Evolutionary conservation across 2,797 vertebrate species (phyloP).

Genomic region (Sebastes iracundus): DNA sequence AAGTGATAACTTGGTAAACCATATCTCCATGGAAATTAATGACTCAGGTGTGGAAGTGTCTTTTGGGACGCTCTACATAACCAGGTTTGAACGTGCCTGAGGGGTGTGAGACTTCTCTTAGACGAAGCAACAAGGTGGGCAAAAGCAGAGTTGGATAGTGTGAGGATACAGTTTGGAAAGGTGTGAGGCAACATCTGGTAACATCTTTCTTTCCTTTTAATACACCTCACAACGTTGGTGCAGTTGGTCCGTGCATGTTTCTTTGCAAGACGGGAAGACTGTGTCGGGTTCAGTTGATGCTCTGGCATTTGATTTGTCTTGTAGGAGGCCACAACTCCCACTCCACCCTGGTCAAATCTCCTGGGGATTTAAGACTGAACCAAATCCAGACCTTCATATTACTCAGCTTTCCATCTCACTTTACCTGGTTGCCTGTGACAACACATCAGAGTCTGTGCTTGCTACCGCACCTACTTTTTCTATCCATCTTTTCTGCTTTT

Average conservation of each 20-base stretch:
- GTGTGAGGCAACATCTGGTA: conserved; percentile 49
- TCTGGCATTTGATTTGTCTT: conserved; percentile 28
- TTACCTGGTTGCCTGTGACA: not conserved
- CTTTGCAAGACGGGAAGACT: conserved; percentile 2
- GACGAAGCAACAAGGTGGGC: conserved; percentile 18
- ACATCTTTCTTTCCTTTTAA: conserved; percentile 37
- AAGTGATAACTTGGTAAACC: conserved; percentile 23
- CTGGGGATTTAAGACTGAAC: conserved; percentile 6
- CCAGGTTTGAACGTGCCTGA: not conserved
- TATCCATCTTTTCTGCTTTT: not conserved
- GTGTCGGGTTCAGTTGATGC: conserved; percentile 18
- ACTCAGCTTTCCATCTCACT: conserved; percentile 5
- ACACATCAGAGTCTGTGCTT: not conserved
- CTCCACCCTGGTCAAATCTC: conserved; percentile 11
- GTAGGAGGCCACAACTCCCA: not conserved
- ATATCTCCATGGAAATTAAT: not conserved
- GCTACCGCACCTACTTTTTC: not conserved
- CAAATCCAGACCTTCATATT: conserved; percentile 15
- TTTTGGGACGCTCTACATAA: conserved; percentile 6
- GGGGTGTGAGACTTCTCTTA: conserved; percentile 19
- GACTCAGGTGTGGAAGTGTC: conserved; percentile 11
- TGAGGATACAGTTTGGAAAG: conserved; percentile 14
- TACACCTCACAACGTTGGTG: conserved; percentile 10
- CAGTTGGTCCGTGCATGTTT: conserved; percentile 17
- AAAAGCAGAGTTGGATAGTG: conserved; percentile 9